Conservation (phyloP, 2,797 vertebrate genomes). For the Platyrinchus mystaceus region DNA sequence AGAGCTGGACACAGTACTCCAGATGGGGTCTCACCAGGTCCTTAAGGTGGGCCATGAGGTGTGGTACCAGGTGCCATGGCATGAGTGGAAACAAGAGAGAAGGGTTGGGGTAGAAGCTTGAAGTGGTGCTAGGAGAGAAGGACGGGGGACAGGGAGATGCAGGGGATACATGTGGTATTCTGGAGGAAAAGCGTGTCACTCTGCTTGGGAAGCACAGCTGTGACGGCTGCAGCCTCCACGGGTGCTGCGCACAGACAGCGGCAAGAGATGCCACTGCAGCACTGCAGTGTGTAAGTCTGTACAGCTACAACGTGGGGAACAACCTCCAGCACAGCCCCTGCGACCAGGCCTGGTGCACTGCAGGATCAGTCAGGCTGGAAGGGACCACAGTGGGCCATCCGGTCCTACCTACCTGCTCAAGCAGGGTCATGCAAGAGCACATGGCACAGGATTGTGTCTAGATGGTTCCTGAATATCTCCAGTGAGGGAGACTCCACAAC, state of each 20-base stretch:
- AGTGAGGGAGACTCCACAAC: not conserved
- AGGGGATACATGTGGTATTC: rapidly evolving
- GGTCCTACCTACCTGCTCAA: not conserved
- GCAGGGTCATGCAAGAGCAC: not conserved
- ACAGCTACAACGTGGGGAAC: not conserved
- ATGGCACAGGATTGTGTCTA: not conserved
- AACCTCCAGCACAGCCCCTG: not conserved
- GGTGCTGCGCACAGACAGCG: rapidly evolving
- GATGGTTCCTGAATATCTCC: not conserved
- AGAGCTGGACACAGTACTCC: not conserved
- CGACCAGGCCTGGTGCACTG: not conserved
- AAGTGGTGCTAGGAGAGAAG: not conserved
- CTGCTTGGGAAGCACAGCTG: rapidly evolving
- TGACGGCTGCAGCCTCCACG: not conserved
- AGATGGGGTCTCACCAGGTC: not conserved
- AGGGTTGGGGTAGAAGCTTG: rapidly evolving
- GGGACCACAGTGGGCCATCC: not conserved
- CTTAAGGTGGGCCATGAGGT: rapidly evolving
- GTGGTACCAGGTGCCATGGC: rapidly evolving
- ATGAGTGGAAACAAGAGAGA: rapidly evolving
- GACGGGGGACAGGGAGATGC: not conserved
- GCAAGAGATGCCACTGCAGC: rapidly evolving
- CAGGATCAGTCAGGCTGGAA: not conserved
- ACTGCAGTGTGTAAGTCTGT: no score
- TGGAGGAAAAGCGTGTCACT: not conserved